Conservation (phyloP, 2,888 invertebrate genomes). For the Nesidiocoris tenuis region DNA sequence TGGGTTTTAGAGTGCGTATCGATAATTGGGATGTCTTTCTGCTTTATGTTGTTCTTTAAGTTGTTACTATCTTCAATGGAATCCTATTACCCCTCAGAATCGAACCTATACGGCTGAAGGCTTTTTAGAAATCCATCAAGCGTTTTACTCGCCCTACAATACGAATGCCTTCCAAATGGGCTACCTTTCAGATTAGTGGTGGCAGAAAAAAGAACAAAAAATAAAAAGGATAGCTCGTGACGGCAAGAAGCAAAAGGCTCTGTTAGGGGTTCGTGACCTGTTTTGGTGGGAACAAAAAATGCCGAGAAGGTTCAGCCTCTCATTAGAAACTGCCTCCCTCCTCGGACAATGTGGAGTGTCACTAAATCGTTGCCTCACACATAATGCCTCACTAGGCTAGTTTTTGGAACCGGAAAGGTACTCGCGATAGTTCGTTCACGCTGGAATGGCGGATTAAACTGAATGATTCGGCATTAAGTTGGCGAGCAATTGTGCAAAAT, state of each 20-base stretch:
- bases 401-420: too few species aligned
- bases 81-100: too few species aligned
- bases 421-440: not conserved
- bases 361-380: not conserved
- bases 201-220: not conserved
- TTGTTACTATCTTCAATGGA: too few species aligned
- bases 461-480: conserved; percentile 1
- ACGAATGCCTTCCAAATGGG: not conserved
- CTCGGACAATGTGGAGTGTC: not conserved
- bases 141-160: not conserved
- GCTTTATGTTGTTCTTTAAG: too few species aligned
- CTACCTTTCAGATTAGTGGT: not conserved
- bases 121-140: not conserved
- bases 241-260: conserved; percentile 17
- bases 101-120: not conserved
- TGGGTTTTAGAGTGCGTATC: too few species aligned
- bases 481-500: not conserved
- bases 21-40: too few species aligned
- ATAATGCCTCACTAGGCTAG: not conserved
- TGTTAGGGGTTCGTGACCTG: conserved; percentile 23
- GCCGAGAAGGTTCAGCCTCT: conserved; percentile 14
- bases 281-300: conserved; percentile 26
- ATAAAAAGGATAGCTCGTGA: conserved; percentile 16
- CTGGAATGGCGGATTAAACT: not conserved
- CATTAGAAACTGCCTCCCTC: conserved; percentile 18